A percentile compares a stretch with the other conserved stretches of the same genome.
These are phyloP conservation scores for Paracanthobrama guichenoti DNA, from an alignment of 2,113 vertebrate genomes.

Conservation along the genomic window DNA sequence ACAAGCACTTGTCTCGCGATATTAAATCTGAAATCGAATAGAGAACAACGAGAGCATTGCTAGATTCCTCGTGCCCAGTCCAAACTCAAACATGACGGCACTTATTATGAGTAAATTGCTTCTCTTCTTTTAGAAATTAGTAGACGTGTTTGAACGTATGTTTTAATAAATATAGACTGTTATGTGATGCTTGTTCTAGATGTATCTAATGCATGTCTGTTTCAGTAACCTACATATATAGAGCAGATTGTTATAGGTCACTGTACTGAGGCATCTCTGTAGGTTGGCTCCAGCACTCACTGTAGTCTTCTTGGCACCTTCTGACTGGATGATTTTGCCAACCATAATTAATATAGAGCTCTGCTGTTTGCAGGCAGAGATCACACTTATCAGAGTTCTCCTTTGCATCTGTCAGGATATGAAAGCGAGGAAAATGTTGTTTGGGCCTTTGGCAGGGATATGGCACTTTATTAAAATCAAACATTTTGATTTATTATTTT, in stretches of 20 bases:
- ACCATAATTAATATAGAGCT: conserved; percentile 72
- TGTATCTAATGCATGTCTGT: background rate
- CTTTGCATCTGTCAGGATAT: conserved; percentile 59
- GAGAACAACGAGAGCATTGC: background rate
- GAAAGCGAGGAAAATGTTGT: background rate
- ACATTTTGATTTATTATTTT: background rate
- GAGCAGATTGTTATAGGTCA: conserved; percentile 20
- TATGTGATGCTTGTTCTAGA: background rate
- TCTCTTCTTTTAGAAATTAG: background rate
- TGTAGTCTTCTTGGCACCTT: conserved; percentile 72
- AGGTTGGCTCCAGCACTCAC: conserved; percentile 75
- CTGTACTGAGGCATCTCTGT: conserved; percentile 73
- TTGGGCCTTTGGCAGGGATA: background rate
- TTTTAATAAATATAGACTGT: background rate
- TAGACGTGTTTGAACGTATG: background rate
- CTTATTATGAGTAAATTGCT: background rate
- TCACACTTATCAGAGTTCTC: conserved; percentile 64
- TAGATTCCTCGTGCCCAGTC: background rate
- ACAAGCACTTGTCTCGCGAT: background rate
- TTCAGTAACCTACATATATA: background rate
- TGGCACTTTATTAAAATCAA: background rate
- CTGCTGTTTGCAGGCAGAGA: conserved; percentile 73
- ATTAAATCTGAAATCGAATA: background rate
- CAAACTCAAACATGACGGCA: background rate
- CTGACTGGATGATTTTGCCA: conserved; percentile 76